Conservation (phyloP, 1,140 invertebrate species). For the Cydia pomonella region DNA sequence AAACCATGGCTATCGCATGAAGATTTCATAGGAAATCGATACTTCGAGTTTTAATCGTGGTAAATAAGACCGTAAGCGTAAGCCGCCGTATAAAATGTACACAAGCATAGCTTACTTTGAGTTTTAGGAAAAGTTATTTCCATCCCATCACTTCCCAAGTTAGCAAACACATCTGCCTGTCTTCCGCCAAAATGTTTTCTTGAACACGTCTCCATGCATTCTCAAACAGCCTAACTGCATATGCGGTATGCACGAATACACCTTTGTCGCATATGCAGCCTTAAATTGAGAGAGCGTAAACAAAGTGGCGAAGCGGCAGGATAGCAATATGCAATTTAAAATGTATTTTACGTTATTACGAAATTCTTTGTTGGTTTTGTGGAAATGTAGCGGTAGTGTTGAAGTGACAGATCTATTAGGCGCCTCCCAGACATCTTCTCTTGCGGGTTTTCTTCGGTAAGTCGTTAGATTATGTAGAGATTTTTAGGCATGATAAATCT, state of each 20-base stretch:
- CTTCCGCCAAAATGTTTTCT: background rate
- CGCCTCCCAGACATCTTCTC: background rate
- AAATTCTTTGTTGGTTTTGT: background rate
- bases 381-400: background rate
- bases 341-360: slow-evolving; percentile 6
- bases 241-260: background rate
- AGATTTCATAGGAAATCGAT: no score
- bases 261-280: background rate
- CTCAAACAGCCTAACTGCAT: background rate
- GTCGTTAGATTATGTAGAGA: no score
- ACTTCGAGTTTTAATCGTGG: no score
- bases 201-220: background rate
- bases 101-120: background rate
- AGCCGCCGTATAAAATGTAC: no score
- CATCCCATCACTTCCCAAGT: slow-evolving; percentile 9
- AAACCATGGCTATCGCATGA: no score
- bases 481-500: no score
- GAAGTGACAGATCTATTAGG: slow-evolving; percentile 1
- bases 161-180: slow-evolving; percentile 1
- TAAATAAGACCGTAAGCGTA: no score
- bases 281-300: slow-evolving; percentile 8
- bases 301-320: background rate
- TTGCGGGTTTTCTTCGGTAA: no score
- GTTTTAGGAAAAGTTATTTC: background rate
- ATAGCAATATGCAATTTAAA: slow-evolving; percentile 15